A percentile compares a stretch with the other conserved stretches of the same genome.
These are phyloP conservation scores for Neomorphus geoffroyi DNA, from an alignment of 2,797 vertebrate genomes.

Conservation along the genomic window DNA sequence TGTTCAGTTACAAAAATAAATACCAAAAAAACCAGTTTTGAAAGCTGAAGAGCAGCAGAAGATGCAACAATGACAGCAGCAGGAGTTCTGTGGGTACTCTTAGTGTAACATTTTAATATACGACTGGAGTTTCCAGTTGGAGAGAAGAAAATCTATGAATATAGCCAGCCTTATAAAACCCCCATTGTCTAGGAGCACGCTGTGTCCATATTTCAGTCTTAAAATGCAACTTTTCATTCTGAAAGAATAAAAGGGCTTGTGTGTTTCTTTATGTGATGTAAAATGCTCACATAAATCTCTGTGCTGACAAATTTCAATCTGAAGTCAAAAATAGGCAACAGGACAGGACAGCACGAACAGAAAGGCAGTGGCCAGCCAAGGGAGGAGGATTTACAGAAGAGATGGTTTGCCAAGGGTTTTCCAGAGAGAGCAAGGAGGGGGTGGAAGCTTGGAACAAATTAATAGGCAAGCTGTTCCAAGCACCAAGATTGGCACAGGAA, in stretches of 20 bases:
- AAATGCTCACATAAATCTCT: not conserved
- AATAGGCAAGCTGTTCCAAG: slow-evolving; percentile 16
- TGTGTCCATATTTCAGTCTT: not conserved
- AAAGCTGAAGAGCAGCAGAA: not conserved
- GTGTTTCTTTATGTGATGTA: not conserved
- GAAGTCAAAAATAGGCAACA: not conserved
- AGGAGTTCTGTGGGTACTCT: not conserved
- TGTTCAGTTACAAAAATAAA: not conserved
- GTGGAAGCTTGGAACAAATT: slow-evolving; percentile 29
- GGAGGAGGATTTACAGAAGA: not conserved
- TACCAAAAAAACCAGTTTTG: not conserved
- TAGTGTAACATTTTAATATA: not conserved
- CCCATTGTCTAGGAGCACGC: not conserved
- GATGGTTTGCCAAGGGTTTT: slow-evolving; percentile 30
- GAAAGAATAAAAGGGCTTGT: not conserved
- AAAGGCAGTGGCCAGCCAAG: not conserved
- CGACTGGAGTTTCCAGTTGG: not conserved
- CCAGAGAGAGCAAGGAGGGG: not conserved
- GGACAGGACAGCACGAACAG: not conserved
- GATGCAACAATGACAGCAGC: not conserved
- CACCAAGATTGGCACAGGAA: not conserved
- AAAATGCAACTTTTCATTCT: not conserved
- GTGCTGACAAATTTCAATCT: not conserved
- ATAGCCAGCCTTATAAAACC: not conserved
- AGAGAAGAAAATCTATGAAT: not conserved